Percentiles rank a stretch among this genome's conserved stretches.
phyloP scores from a whole-genome alignment of 2,113 vertebrate species.

The Sylvietta virens region DNA sequence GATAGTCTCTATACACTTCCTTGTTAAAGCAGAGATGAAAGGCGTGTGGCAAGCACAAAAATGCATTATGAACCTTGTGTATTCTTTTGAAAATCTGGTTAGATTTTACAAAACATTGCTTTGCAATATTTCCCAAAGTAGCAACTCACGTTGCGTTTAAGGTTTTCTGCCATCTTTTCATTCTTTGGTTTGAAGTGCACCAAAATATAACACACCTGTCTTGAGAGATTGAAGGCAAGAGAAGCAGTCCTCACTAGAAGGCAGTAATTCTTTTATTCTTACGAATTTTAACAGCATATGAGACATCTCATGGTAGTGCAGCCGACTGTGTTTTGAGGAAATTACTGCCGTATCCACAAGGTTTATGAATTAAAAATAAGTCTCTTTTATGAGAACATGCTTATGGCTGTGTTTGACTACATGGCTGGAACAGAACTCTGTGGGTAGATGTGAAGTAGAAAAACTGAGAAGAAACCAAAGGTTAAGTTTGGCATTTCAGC shows the following conservation, averaged over 20 bases:
- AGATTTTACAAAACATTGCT: background rate
- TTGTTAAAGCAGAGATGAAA: constrained; percentile 19
- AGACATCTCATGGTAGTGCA: background rate
- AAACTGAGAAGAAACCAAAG: background rate
- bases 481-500: background rate
- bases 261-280: background rate
- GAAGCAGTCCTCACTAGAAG: background rate
- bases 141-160: background rate
- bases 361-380: background rate
- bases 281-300: background rate
- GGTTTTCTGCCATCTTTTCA: background rate
- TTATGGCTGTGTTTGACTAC: background rate
- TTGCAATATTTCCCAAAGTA: background rate
- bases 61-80: background rate
- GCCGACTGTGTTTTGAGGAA: background rate
- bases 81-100: background rate
- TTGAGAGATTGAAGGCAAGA: background rate
- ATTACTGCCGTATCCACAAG: background rate
- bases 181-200: background rate
- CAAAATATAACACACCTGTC: background rate
- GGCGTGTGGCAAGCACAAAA: background rate
- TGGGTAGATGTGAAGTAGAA: background rate
- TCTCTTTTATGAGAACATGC: background rate
- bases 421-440: background rate
- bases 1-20: constrained; percentile 30